Evolutionary conservation across 2,113 vertebrate species (phyloP), one percentile per base, ranked within the genome.

Genomic region (Syngnathoides biaculeatus): DNA sequence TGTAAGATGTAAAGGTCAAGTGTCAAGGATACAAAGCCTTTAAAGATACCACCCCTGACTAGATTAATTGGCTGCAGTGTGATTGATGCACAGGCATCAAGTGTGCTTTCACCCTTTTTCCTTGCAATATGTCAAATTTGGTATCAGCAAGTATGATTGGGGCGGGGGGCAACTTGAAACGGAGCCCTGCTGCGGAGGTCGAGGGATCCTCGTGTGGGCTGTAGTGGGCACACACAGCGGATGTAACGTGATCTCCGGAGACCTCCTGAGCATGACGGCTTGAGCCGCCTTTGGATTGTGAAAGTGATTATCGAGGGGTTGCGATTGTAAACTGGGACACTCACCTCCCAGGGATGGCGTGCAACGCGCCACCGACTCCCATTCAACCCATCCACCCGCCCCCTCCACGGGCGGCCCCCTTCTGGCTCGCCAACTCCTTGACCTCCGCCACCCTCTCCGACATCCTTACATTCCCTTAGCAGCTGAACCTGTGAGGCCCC

Each of bases 301-400:
- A 91, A 87, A 90, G 89, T 90, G 87, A 90, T 91, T 86, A 85
- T 92, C 72, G 64, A 72, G 64, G 69, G 55, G 76, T 83, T 83
- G 84, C 79, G 77, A 87, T 79, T 86, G 83, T 88, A 88, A 87
- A 77, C 53, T 17, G 35, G 78, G 79, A 81, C 74, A 35, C 68
- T 84, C 79, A 85, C 87, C 84, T 85, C 77, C 84, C 65, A 82
- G 74, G 74, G 68, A 74, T 81, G 73, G 85, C 86, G 88, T 83
- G 79, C 63, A 68, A 76, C 57, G 63, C 82, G 42, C 66, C 40
- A 59, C 71, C 66, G 61, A 69, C 69, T 59, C 14, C 24, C 62
- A 13, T 24, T 42, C n/a, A 22, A 43, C 20, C 42, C 40, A 7
- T 15, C 14, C 12, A n/a, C 65, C 39, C 26, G 35, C 6, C 47